Percentiles rank a stretch among this genome's conserved stretches.
These are phyloP conservation scores for Himantopus leucocephalus DNA, from an alignment of 2,113 vertebrate species.

Conservation along the genomic window DNA sequence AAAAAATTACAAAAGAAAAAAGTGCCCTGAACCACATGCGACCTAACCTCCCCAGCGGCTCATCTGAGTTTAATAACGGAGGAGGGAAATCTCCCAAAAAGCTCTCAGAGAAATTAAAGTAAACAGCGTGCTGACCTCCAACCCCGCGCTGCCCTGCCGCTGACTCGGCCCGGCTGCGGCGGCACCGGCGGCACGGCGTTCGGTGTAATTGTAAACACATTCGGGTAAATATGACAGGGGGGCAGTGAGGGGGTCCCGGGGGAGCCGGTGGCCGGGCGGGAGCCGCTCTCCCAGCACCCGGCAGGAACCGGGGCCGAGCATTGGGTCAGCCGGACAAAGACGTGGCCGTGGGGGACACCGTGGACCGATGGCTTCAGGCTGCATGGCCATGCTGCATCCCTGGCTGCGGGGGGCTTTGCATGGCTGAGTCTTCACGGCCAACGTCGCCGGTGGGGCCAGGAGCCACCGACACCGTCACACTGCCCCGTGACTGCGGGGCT, in stretches of 20 bases:
- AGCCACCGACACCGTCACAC: rapidly evolving
- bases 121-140: constrained; percentile 67
- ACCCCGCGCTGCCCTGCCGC: constrained; percentile 32
- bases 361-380: rapidly evolving
- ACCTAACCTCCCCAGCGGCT: constrained; percentile 63
- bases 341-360: rapidly evolving
- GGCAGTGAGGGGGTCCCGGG: rapidly evolving
- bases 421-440: rapidly evolving
- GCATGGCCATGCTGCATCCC: not conserved
- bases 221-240: not conserved
- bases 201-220: constrained; percentile 64
- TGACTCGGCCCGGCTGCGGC: constrained; percentile 36
- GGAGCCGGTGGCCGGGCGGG: not conserved
- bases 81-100: constrained; percentile 68
- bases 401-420: not conserved
- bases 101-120: constrained; percentile 75
- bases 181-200: not conserved
- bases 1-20: not conserved
- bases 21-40: constrained; percentile 61
- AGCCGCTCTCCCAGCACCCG: not conserved
- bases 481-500: rapidly evolving
- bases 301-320: not conserved
- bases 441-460: rapidly evolving
- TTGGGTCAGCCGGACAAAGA: not conserved
- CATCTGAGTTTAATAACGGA: constrained; percentile 75